Evolutionary conservation across 2,888 invertebrate genomes (phyloP), one percentile per base, ranked within the genome.

Genomic region (Cephus sareptanus): DNA sequence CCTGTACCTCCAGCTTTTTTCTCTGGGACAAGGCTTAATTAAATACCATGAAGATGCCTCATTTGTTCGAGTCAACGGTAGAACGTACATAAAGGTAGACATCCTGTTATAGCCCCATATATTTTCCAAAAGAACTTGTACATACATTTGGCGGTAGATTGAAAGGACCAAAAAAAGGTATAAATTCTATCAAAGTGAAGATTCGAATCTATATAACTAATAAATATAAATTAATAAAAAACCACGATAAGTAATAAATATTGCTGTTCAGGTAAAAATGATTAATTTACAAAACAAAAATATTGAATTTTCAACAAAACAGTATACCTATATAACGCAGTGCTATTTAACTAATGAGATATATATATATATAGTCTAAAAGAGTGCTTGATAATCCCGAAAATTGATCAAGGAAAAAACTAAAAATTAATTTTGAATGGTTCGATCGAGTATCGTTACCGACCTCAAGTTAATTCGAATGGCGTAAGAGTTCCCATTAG

Each of bases 1-100:
- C 85, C 86, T 84, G 86, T 79, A 81, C 75, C 82, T 82, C 79
- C 82, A 76, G 81, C 87, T 87, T 87, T 84, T 85, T 85, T 80
- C 76, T 73, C 35, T 73, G 69, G 74, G 73, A 78, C 76, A 78
- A 77, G 83, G 80, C 79, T 84, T 85, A 82, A 84, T 85, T 85
- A 83, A 86, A 86, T 86, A 81, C 82, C 81, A 31, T 31, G 73
- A 40, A 71, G 71, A 71, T 71, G 34, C 71, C 75, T 68, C 34
- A 23, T 75, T 75, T 31, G 77, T 35, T 70, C 79, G 31, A 31
- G 71, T 34, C 71, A 34, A 71, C 71, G 34, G 34, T 31, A 34
- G 71, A 71, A 71, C 31, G 31, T 71, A 34, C 71, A 33, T 23
- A 71, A 71, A 71, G 71, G 71, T 71, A 34, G 71, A 33, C 23